These are phyloP conservation scores for Argentina silus DNA, from an alignment of 2,797 vertebrate genomes.

Conservation along the genomic window DNA sequence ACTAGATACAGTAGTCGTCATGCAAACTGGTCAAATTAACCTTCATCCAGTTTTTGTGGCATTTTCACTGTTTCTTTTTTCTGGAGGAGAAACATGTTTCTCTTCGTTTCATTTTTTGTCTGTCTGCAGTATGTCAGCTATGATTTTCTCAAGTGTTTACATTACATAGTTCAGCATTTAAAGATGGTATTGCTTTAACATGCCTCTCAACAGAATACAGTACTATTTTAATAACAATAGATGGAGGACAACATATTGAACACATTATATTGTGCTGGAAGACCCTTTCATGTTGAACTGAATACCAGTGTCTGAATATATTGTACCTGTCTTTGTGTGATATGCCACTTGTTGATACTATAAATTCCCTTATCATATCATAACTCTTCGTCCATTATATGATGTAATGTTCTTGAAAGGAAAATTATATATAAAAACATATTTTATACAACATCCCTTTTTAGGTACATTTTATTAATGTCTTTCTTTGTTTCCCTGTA, in stretches of 20 bases:
- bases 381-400: conserved; percentile 23
- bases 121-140: not conserved
- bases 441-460: conserved; percentile 18
- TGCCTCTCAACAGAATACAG: not conserved
- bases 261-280: conserved; percentile 3
- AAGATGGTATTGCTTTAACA: not conserved
- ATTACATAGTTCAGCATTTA: conserved; percentile 3
- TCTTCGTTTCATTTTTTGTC: not conserved
- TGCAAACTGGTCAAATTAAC: not conserved
- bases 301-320: not conserved
- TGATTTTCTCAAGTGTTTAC: not conserved
- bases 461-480: not conserved
- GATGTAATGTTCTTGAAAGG: not conserved
- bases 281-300: not conserved
- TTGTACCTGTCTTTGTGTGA: not conserved
- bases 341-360: no score
- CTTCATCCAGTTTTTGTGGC: not conserved
- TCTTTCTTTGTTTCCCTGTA: not conserved
- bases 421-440: not conserved
- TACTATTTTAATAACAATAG: not conserved
- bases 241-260: conserved; percentile 9
- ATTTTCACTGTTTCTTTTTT: not conserved
- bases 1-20: no score
- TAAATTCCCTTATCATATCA: conserved; percentile 2
- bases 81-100: not conserved